phyloP scores from a whole-genome alignment of 1,140 invertebrate species.

The Amyelois transitella region DNA sequence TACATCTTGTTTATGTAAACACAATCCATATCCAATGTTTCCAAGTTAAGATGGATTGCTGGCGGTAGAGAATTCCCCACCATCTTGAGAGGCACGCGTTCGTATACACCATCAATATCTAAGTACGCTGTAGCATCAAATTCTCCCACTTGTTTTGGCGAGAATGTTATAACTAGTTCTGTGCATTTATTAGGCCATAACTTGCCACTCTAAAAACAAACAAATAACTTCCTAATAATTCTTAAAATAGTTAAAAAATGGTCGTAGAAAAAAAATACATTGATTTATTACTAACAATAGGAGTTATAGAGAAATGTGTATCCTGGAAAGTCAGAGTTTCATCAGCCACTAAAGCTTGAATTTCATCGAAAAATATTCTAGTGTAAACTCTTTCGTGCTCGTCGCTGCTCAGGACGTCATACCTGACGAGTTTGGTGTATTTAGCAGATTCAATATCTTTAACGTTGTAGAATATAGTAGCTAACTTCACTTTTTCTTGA shows the following conservation, averaged over 20 bases:
- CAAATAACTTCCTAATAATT: too few species aligned
- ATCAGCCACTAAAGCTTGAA: conserved; percentile 53
- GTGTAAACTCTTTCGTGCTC: conserved; percentile 61
- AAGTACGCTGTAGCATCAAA: conserved; percentile 46
- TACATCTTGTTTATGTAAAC: conserved; percentile 63
- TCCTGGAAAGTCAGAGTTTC: conserved; percentile 47
- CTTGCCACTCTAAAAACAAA: conserved; percentile 45
- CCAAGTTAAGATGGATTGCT: conserved; percentile 48
- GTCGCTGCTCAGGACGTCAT: conserved; percentile 53
- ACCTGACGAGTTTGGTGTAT: conserved; percentile 45
- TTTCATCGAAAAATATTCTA: conserved; percentile 60
- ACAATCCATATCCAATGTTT: conserved; percentile 57
- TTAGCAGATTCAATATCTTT: conserved; percentile 54
- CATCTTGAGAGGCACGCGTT: conserved; percentile 46
- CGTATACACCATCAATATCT: conserved; percentile 50
- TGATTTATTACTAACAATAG: conserved; percentile 37
- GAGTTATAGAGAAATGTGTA: conserved; percentile 51
- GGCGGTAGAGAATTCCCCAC: conserved; percentile 54
- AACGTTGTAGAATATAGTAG: conserved; percentile 48
- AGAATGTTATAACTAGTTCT: conserved; percentile 56
- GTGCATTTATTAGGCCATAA: conserved; percentile 57
- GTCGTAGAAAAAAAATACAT: too few species aligned
- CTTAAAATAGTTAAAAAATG: too few species aligned
- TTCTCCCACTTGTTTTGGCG: conserved; percentile 54
- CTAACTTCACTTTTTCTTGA: conserved; percentile 58